phyloP scores from a whole-genome alignment of 2,797 vertebrate genomes.

The Helostoma temminkii region DNA sequence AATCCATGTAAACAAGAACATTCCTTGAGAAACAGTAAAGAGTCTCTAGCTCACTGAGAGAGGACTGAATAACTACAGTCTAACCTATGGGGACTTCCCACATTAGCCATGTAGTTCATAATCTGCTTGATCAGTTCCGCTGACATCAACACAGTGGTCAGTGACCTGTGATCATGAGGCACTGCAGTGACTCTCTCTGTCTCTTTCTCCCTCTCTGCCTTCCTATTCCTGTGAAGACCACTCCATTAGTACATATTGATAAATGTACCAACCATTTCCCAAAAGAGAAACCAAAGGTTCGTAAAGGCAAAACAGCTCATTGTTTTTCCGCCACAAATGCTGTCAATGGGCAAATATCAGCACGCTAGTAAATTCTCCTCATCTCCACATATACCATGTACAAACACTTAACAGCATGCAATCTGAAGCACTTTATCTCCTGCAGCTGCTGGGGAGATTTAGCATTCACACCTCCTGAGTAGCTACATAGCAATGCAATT shows the following conservation, averaged over 20 bases:
- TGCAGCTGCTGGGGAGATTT: constrained; percentile 50
- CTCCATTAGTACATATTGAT: constrained; percentile 42
- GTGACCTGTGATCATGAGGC: constrained; percentile 73
- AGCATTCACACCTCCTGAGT: constrained; percentile 54
- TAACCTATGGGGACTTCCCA: constrained; percentile 32
- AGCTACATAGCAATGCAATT: constrained; percentile 49
- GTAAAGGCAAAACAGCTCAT: constrained; percentile 38
- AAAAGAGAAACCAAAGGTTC: constrained; percentile 30
- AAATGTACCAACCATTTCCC: constrained; percentile 9
- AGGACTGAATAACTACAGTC: constrained; percentile 40
- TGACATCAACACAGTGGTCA: constrained; percentile 71
- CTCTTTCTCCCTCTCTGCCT: constrained; percentile 9
- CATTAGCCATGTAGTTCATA: constrained; percentile 43
- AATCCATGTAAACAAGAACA: constrained; percentile 53
- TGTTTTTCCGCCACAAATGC: constrained; percentile 16
- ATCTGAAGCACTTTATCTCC: constrained; percentile 48
- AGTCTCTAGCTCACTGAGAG: constrained; percentile 17
- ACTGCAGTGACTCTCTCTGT: constrained; percentile 61
- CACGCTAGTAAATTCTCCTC: constrained; percentile 36
- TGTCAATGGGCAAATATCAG: constrained; percentile 15
- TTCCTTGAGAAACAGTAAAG: constrained; percentile 29
- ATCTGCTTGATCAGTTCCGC: constrained; percentile 65
- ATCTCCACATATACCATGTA: constrained; percentile 32
- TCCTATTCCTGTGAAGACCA: constrained; percentile 35
- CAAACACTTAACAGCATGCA: constrained; percentile 51